phyloP scores from a whole-genome alignment of 2,113 vertebrate species.

The Mesoclemmys tuberculata region DNA sequence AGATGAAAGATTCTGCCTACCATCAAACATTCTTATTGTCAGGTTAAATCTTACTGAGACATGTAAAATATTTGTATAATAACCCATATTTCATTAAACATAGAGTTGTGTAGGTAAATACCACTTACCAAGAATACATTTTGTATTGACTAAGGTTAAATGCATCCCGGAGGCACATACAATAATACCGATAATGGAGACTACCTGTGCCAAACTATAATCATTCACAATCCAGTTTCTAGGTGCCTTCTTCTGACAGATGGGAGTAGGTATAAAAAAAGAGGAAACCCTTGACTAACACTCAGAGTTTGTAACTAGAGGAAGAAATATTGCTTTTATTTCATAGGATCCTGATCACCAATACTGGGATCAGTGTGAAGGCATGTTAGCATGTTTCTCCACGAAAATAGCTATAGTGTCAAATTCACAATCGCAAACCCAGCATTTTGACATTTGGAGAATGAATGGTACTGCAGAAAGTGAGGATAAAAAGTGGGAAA shows the following conservation, averaged over 20 bases:
- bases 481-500: background rate
- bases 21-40: background rate
- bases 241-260: background rate
- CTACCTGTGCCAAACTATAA: background rate
- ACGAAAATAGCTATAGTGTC: background rate
- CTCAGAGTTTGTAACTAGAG: background rate
- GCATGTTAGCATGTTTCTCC: background rate
- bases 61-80: background rate
- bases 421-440: background rate
- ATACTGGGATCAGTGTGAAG: background rate
- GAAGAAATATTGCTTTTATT: background rate
- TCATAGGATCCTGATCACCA: background rate
- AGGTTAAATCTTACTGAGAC: background rate
- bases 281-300: background rate
- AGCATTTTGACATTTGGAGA: background rate
- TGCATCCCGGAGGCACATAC: background rate
- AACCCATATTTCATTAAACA: fast-evolving
- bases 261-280: background rate
- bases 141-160: background rate
- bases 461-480: background rate
- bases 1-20: background rate
- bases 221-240: background rate
- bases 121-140: background rate
- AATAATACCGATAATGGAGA: background rate
- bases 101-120: background rate